Base-by-base conservation (phyloP, 2,113 vertebrate species). In the Stictonetta naevosa region DNA sequence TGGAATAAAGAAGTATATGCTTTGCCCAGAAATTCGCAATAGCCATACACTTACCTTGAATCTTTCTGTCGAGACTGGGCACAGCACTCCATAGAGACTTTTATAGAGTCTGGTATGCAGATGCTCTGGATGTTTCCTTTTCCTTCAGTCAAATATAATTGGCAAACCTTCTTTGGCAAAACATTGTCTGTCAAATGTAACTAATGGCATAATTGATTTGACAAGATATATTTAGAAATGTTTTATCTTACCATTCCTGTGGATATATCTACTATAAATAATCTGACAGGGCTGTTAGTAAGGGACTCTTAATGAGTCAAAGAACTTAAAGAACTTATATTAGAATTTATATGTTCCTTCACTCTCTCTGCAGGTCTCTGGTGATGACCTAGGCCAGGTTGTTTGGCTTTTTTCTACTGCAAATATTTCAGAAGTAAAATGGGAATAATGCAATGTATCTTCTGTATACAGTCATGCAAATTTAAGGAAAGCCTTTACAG, bases 211-310 rank as follows among this genome's bases (percentile, higher is more conserved):
- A 96, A 95, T 96, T 92, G 83, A 95, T 92, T 92, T 95, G 69
- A 92, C 83, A 66, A 48, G 95, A 66, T 96, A 96, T 96, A 96
- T 92, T 96, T 96, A 96, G 93, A 94, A 86, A 88, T 74, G 90
- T 46, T 95, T 92, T 94, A 89, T 89, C 90, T 95, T 91, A 74
- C 23, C 77, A 8, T 77, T 88, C 63, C 84, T 69, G 80, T 75
- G 60, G 84, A 84, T 92, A 67, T 52, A 44, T 86, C 86, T 83
- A 50, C 93, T 96, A 91, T 92, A 78, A 96, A 96, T 95, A 96
- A 42, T 86, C 34, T 90, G 64, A 82, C 81, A 75, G 77, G 69
- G 84, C 53, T 89, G 86, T 95, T 95, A 94, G 84, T 88, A 78
- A 88, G 60, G 60, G 64, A 83, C 83, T 81, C 68, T 92, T 74